phyloP scores from a whole-genome alignment of 2,888 invertebrate species.

The Apodemia arnacis region DNA sequence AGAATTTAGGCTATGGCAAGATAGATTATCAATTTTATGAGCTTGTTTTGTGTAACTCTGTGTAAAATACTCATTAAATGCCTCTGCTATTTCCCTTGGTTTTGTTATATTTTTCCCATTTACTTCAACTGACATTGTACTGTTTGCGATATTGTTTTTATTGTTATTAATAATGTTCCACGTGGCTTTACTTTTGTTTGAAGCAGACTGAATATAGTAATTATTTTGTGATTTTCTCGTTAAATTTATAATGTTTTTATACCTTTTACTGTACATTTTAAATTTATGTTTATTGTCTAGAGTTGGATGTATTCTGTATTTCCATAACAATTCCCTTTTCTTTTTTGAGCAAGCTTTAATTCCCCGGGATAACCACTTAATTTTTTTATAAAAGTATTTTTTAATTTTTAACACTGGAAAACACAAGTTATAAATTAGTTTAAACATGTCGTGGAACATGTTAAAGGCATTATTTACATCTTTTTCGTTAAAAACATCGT shows the following conservation, averaged over 20 bases:
- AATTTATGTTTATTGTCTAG: not conserved
- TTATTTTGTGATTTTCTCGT: not conserved
- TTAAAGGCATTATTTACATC: too few relatives aligned
- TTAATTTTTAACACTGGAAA: too few relatives aligned
- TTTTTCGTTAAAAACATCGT: too few relatives aligned
- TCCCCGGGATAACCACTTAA: not conserved
- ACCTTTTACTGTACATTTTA: not conserved
- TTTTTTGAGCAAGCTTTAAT: not conserved
- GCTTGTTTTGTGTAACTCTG: not conserved
- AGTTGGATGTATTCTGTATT: not conserved
- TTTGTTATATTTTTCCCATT: not conserved
- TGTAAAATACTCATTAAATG: not conserved
- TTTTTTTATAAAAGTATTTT: too few relatives aligned
- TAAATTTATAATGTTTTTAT: not conserved
- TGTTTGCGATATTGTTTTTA: not conserved
- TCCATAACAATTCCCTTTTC: not conserved
- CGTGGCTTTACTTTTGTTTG: not conserved
- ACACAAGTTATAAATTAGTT: too few relatives aligned
- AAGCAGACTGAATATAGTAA: not conserved
- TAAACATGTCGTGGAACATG: too few relatives aligned
- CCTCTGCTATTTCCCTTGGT: not conserved
- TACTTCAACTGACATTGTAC: not conserved
- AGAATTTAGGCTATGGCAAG: not conserved
- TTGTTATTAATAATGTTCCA: not conserved
- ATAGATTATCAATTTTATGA: not conserved